Evolutionary conservation across 2,113 vertebrate genomes (phyloP).

Genomic region (Oryzias javanicus): DNA sequence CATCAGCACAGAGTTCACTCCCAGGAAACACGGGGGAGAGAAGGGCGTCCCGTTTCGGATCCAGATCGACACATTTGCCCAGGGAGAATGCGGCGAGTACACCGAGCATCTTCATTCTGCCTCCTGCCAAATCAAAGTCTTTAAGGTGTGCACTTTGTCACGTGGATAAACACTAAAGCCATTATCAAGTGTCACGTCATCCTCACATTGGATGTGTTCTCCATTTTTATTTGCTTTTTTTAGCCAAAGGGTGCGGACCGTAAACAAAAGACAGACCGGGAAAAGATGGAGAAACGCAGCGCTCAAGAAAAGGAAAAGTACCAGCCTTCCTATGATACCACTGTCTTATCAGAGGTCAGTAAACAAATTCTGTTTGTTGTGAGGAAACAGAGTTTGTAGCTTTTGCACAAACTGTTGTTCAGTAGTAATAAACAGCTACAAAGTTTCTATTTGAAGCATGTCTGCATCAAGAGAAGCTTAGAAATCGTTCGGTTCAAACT

Average conservation of each 20-base stretch:
- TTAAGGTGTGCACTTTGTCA: constrained; percentile 82
- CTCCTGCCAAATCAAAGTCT: constrained; percentile 99
- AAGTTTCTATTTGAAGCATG: not conserved
- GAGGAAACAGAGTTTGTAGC: not conserved
- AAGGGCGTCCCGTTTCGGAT: constrained; percentile 97
- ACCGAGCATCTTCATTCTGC: constrained; percentile 95
- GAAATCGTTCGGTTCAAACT: too few relatives aligned
- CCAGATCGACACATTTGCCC: constrained; percentile 93
- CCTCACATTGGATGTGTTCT: not conserved
- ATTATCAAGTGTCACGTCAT: not conserved
- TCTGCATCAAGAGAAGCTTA: not conserved
- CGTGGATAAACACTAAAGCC: too few relatives aligned
- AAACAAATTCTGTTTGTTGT: not conserved
- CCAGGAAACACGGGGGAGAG: constrained; percentile 96
- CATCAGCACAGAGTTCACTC: constrained; percentile 99
- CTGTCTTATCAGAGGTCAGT: constrained; percentile 94
- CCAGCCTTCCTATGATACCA: constrained; percentile 96
- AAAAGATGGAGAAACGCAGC: constrained; percentile 97
- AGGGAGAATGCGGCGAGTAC: constrained; percentile 88
- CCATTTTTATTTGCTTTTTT: constrained; percentile 69
- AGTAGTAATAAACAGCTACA: not conserved
- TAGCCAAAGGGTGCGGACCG: constrained; percentile 98
- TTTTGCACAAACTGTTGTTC: constrained; percentile 1
- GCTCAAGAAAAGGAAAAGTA: constrained; percentile 99
- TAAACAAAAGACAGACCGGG: constrained; percentile 96